Percentiles rank a stretch among this genome's conserved stretches.
Conservation (phyloP, 2,888 invertebrate species). For the Acronicta alni region DNA sequence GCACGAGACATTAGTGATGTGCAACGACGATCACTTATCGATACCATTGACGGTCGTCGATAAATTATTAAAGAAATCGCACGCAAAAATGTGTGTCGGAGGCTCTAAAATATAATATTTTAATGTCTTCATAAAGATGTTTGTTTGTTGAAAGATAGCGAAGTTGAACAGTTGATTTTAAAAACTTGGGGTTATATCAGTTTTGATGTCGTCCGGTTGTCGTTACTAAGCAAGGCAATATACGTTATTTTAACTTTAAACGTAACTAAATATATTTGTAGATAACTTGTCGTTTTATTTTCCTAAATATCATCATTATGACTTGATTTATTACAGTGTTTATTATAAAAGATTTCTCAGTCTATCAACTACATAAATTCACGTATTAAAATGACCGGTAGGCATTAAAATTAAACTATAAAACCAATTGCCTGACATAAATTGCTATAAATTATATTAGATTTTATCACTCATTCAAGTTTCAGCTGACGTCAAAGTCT, state of each 20-base stretch:
- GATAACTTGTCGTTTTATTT: constrained; percentile 32
- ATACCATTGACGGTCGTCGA: constrained; percentile 12
- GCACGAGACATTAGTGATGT: constrained; percentile 79
- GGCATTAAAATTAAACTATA: constrained; percentile 16
- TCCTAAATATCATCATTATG: constrained; percentile 37
- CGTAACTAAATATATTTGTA: constrained; percentile 41
- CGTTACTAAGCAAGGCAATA: constrained; percentile 50
- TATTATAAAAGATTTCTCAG: constrained; percentile 28
- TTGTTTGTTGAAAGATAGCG: constrained; percentile 28
- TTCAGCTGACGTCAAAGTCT: constrained; percentile 5
- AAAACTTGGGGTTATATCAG: constrained; percentile 27
- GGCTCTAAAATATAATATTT: constrained; percentile 12
- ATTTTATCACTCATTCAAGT: constrained; percentile 22
- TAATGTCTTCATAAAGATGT: constrained; percentile 25
- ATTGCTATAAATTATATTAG: constrained; percentile 23
- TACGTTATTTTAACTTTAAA: constrained; percentile 47
- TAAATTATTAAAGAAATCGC: constrained; percentile 4
- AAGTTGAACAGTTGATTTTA: constrained; percentile 24
- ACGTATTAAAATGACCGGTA: constrained; percentile 23
- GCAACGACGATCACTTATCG: constrained; percentile 18
- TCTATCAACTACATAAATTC: constrained; percentile 18
- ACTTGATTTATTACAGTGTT: constrained; percentile 54
- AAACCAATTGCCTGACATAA: constrained; percentile 28
- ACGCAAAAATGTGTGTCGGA: background rate
- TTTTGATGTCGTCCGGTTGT: constrained; percentile 52